Evolutionary conservation across 1,140 invertebrate genomes (phyloP).

Genomic region (Neodiprion virginianus): DNA sequence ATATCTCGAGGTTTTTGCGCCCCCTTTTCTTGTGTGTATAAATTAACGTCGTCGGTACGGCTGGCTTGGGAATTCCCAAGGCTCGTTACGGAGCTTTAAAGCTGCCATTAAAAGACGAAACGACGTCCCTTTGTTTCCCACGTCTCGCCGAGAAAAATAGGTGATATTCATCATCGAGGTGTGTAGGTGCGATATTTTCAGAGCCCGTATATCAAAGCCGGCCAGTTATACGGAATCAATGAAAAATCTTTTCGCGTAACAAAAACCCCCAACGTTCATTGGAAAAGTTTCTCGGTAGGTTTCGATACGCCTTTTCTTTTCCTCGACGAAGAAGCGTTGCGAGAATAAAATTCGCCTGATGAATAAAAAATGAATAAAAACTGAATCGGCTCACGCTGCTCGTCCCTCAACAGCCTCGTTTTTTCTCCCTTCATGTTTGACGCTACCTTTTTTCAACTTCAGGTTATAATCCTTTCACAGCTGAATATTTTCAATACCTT

Average conservation of each 20-base stretch:
- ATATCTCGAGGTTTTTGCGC: no score
- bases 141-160: not conserved
- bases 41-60: no score
- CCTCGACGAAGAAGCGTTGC: no score
- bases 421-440: no score
- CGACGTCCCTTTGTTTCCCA: no score
- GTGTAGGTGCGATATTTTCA: not conserved
- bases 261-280: not conserved
- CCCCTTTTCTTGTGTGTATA: no score
- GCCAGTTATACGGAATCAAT: not conserved
- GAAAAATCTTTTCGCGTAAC: not conserved
- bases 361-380: not conserved
- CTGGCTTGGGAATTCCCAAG: not conserved
- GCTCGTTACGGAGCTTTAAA: not conserved
- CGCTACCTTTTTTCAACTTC: no score
- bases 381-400: not conserved
- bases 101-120: no score
- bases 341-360: not conserved
- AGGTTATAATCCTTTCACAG: no score
- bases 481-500: no score
- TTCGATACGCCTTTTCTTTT: no score
- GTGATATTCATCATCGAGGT: not conserved
- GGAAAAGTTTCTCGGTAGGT: not conserved
- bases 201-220: not conserved
- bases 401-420: no score